Conservation (phyloP, 2,888 invertebrate species). For the Acanthosoma haemorrhoidale region DNA sequence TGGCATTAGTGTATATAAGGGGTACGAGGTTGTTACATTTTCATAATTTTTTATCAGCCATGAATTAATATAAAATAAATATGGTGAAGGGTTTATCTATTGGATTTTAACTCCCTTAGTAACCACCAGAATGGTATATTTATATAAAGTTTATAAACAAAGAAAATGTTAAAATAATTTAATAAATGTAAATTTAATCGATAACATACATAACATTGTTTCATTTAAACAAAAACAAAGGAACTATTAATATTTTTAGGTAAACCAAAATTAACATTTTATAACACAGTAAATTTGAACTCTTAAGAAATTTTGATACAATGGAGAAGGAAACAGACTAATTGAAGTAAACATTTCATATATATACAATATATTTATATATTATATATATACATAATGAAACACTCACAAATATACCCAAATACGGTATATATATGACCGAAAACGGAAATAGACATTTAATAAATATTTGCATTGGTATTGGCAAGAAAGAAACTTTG, state of each 20-base stretch:
- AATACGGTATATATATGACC: conserved; percentile 34
- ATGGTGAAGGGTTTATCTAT: not conserved
- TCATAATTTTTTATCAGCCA: not conserved
- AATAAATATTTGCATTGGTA: conserved; percentile 39
- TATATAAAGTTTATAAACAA: not conserved
- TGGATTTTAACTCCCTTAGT: not conserved
- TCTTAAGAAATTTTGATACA: not conserved
- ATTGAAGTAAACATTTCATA: not conserved
- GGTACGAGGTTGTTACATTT: not conserved
- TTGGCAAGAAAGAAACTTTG: conserved; percentile 38
- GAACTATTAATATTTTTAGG: not conserved
- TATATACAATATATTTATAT: not conserved
- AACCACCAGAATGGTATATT: not conserved
- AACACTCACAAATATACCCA: not conserved
- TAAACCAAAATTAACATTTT: not conserved
- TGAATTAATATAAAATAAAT: not conserved
- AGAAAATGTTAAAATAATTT: conserved; percentile 6
- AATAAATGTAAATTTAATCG: conserved; percentile 1
- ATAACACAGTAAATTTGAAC: not conserved
- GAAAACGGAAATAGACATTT: conserved; percentile 38
- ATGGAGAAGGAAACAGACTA: not conserved
- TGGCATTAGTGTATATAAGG: not conserved
- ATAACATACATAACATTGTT: not conserved
- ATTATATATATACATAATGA: not conserved
- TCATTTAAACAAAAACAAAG: not conserved